Evolutionary conservation across 2,113 vertebrate species (phyloP).

Genomic region (Cyprinus carpio): DNA sequence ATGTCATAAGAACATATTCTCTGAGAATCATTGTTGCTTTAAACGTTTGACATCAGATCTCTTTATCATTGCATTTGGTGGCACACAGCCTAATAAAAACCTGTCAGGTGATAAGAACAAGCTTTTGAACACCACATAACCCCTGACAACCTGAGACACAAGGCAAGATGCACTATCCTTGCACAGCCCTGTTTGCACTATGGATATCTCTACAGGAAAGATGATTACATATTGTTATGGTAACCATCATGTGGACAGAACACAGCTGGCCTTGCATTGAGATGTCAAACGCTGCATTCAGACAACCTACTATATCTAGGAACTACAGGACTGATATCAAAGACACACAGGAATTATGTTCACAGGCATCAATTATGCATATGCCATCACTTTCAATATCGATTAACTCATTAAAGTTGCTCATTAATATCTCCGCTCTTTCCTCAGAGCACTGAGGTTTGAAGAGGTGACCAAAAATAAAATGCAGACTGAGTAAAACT

Average conservation of each 20-base stretch:
- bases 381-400: constrained; percentile 15
- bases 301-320: not conserved
- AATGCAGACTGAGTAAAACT: not conserved
- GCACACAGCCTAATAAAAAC: constrained; percentile 13
- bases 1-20: constrained; percentile 1
- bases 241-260: not conserved
- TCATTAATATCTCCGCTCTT: not conserved
- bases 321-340: constrained; percentile 20
- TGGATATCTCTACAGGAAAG: not conserved
- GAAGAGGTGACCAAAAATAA: constrained; percentile 3
- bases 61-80: constrained; percentile 9
- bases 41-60: constrained; percentile 24
- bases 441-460: not conserved
- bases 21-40: not conserved
- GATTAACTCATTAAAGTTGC: not conserved
- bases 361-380: constrained; percentile 17
- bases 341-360: constrained; percentile 9
- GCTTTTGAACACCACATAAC: constrained; percentile 10
- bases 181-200: too few relatives aligned
- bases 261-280: not conserved
- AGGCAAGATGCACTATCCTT: not conserved
- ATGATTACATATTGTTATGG: not conserved
- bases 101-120: constrained; percentile 21
- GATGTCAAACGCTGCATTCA: not conserved
- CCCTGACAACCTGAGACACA: not conserved